Conservation (phyloP, 1,140 invertebrate species). For the Ditylenchus dipsaci region DNA sequence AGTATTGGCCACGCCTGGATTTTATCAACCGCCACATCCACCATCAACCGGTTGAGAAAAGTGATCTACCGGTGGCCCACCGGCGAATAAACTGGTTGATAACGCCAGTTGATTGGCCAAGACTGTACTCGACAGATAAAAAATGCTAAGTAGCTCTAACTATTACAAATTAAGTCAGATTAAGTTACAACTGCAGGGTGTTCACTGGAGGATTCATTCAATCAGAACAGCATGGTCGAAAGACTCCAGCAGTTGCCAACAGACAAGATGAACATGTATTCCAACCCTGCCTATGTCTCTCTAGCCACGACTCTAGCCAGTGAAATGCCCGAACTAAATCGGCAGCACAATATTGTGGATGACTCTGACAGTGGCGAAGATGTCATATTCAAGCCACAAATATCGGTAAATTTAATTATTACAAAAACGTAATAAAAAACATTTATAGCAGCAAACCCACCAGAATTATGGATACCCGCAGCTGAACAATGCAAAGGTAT, state of each 20-base stretch:
- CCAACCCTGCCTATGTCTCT: background rate
- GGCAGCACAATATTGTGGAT: background rate
- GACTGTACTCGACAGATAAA: too few species aligned
- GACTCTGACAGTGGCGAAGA: slow-evolving; percentile 6
- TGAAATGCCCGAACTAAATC: background rate
- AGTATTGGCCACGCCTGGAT: too few species aligned
- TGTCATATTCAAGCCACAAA: slow-evolving; percentile 21
- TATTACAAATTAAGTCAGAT: background rate
- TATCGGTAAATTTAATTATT: slow-evolving; percentile 15
- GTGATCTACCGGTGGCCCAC: too few species aligned
- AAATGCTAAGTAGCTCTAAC: too few species aligned
- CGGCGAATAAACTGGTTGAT: too few species aligned
- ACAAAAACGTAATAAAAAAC: background rate
- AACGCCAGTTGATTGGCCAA: too few species aligned
- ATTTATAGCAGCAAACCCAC: background rate
- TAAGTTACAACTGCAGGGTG: background rate
- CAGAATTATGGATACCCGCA: slow-evolving; percentile 8
- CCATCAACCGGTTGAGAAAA: too few species aligned
- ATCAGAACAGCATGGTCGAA: background rate
- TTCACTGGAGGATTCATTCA: slow-evolving; percentile 1
- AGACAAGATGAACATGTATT: background rate
- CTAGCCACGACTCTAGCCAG: background rate
- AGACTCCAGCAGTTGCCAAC: background rate
- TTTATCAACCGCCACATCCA: too few species aligned
- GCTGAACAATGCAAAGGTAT: background rate